A percentile compares a stretch with the other conserved stretches of the same genome.
These are phyloP conservation scores for Mythimna lalbum DNA, from an alignment of 2,888 invertebrate species.

Conservation along the genomic window DNA sequence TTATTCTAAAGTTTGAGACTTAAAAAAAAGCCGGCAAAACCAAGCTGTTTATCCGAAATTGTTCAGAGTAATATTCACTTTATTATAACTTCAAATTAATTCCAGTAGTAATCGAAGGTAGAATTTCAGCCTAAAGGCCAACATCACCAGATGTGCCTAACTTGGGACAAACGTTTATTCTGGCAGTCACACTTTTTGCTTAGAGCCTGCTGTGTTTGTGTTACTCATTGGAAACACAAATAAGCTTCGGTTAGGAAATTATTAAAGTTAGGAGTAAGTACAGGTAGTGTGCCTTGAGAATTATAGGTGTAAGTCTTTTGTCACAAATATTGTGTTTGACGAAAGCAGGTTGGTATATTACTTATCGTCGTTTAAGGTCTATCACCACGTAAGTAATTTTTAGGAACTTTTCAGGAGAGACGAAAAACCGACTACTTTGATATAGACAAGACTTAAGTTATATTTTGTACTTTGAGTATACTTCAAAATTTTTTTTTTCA, in stretches of 20 bases:
- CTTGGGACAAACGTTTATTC: conserved; percentile 58
- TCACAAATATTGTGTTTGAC: too few relatives aligned
- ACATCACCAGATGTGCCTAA: conserved; percentile 62
- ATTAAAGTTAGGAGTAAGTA: conserved; percentile 6
- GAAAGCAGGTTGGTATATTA: too few relatives aligned
- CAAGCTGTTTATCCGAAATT: not conserved
- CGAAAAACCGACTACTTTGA: too few relatives aligned
- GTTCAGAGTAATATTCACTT: conserved; percentile 6
- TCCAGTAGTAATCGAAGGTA: conserved; percentile 41
- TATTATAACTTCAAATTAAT: conserved; percentile 8
- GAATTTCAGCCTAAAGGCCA: conserved; percentile 60
- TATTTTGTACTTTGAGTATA: too few relatives aligned
- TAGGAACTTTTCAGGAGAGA: too few relatives aligned
- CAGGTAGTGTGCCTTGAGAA: conserved; percentile 15
- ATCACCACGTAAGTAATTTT: too few relatives aligned
- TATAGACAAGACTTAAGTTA: too few relatives aligned
- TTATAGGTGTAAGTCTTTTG: not conserved
- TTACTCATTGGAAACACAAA: conserved; percentile 55
- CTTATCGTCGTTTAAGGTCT: too few relatives aligned
- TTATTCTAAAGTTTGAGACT: too few relatives aligned
- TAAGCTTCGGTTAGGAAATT: conserved; percentile 32
- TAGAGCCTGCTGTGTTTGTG: conserved; percentile 41
- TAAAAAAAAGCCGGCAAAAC: not conserved
- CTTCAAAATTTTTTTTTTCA: too few relatives aligned
- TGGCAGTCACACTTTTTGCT: conserved; percentile 58